Percentiles rank a stretch among this genome's conserved stretches.
These are phyloP conservation scores for Danaus chrysippus DNA, from an alignment of 2,888 invertebrate genomes.

Conservation along the genomic window DNA sequence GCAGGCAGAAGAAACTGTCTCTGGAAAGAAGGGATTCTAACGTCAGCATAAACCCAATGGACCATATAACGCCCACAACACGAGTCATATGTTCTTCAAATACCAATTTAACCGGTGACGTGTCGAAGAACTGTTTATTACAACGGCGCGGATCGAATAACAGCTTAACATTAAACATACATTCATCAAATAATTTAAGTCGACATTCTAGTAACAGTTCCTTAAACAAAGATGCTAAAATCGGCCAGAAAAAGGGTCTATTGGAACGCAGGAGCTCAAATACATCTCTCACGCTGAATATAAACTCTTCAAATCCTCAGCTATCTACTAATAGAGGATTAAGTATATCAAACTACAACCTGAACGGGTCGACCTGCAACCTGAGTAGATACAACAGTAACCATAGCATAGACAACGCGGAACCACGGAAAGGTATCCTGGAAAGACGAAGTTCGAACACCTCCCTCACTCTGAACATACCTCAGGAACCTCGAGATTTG, in stretches of 20 bases:
- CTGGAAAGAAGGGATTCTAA: slow-evolving; percentile 92
- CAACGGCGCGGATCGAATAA: slow-evolving; percentile 92
- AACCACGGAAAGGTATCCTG: slow-evolving; percentile 81
- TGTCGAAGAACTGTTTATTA: slow-evolving; percentile 81
- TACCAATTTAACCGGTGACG: slow-evolving; percentile 60
- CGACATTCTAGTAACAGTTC: slow-evolving; percentile 80
- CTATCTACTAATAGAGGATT: slow-evolving; percentile 66
- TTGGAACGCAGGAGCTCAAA: slow-evolving; percentile 93
- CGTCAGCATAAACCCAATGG: slow-evolving; percentile 86
- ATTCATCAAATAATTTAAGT: slow-evolving; percentile 69
- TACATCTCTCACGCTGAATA: slow-evolving; percentile 91
- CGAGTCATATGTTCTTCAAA: slow-evolving; percentile 74
- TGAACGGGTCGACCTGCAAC: slow-evolving; percentile 74
- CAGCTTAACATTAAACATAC: slow-evolving; percentile 89
- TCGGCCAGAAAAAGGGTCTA: slow-evolving; percentile 81
- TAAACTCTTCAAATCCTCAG: slow-evolving; percentile 69
- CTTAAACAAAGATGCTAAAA: slow-evolving; percentile 66
- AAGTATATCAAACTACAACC: slow-evolving; percentile 73
- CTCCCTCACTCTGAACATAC: slow-evolving; percentile 84
- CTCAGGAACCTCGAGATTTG: slow-evolving; percentile 66
- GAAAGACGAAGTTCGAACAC: slow-evolving; percentile 91
- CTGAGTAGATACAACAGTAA: slow-evolving; percentile 72
- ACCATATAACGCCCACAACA: slow-evolving; percentile 62
- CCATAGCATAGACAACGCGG: slow-evolving; percentile 66
- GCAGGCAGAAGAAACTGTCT: slow-evolving; percentile 80